These are phyloP conservation scores for Dendrolimus houi DNA, from an alignment of 2,888 invertebrate genomes.

Conservation along the genomic window DNA sequence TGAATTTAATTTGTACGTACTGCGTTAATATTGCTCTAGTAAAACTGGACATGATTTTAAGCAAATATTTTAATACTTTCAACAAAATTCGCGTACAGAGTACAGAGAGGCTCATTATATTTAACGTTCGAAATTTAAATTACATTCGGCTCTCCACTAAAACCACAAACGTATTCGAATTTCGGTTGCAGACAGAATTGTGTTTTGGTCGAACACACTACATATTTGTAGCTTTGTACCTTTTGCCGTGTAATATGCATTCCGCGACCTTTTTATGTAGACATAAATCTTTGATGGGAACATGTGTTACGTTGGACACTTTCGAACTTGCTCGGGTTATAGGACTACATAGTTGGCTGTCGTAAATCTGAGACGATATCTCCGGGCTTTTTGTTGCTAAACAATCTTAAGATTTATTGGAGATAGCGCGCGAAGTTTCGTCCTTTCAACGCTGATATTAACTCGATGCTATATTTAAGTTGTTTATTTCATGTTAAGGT, in stretches of 20 bases:
- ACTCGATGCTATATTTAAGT: no score
- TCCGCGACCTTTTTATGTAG: constrained; percentile 58
- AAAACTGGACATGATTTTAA: no score
- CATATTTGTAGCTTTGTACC: constrained; percentile 43
- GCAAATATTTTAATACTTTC: no score
- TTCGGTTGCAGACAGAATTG: background rate
- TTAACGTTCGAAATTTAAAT: no score
- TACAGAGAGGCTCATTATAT: no score
- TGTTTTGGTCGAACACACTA: constrained; percentile 16
- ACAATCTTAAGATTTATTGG: constrained; percentile 20
- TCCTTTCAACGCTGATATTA: no score
- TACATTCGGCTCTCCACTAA: no score
- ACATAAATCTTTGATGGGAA: constrained; percentile 62
- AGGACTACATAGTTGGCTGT: constrained; percentile 21
- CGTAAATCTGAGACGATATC: constrained; percentile 25
- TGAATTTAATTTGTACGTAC: no score
- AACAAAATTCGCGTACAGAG: no score
- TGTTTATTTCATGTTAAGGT: no score
- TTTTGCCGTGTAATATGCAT: constrained; percentile 54
- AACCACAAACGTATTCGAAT: no score
- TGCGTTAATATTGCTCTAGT: no score
- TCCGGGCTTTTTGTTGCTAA: constrained; percentile 15
- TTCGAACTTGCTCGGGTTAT: constrained; percentile 24
- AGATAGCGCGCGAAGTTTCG: constrained; percentile 5
- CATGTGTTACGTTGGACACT: constrained; percentile 22